A percentile compares a stretch with the other conserved stretches of the same genome.
phyloP scores from a whole-genome alignment of 2,888 invertebrate genomes.

The Cancer borealis region DNA sequence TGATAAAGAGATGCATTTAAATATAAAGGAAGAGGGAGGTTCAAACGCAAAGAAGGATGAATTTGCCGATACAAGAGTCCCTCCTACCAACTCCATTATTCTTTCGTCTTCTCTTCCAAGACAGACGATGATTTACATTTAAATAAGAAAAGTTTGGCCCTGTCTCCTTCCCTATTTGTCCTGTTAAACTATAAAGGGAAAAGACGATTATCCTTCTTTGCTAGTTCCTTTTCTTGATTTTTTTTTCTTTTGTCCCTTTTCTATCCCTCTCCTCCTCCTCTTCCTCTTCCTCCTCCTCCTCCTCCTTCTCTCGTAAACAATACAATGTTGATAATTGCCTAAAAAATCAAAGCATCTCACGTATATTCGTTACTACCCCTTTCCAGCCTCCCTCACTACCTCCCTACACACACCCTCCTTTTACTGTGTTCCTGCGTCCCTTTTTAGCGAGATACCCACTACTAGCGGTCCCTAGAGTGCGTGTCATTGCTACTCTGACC shows the following conservation, averaged over 20 bases:
- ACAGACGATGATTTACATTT: conserved; percentile 2
- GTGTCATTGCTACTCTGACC: neutral
- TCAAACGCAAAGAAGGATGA: neutral
- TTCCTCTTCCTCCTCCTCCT: neutral
- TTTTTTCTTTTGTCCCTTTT: neutral
- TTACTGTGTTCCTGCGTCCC: neutral
- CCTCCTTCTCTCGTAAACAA: neutral
- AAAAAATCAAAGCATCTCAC: neutral
- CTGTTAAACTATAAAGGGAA: neutral
- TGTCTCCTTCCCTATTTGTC: neutral
- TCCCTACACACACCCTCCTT: neutral
- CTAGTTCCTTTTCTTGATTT: neutral
- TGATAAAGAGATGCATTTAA: neutral
- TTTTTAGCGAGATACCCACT: neutral
- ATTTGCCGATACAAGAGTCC: neutral
- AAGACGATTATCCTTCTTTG: neutral
- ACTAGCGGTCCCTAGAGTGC: neutral
- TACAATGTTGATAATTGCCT: neutral
- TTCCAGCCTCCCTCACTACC: neutral
- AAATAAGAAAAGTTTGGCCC: neutral
- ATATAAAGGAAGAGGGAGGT: neutral
- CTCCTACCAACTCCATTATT: neutral
- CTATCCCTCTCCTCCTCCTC: neutral
- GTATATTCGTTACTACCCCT: neutral
- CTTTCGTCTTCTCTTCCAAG: neutral